phyloP scores from a whole-genome alignment of 2,113 vertebrate species.

The Gallinago paraguaiae region DNA sequence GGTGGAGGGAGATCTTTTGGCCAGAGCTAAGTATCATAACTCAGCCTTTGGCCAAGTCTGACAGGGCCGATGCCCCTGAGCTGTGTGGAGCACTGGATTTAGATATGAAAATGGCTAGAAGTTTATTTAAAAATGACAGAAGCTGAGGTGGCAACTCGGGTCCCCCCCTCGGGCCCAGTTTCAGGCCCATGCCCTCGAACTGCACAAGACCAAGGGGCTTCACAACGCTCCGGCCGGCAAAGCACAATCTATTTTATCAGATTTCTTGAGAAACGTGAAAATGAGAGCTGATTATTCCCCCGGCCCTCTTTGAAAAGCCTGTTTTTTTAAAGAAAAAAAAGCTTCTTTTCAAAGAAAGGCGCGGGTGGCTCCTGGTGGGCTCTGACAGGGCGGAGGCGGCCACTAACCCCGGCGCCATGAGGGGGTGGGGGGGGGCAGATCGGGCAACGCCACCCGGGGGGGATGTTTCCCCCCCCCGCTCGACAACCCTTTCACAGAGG shows the following conservation, averaged over 20 bases:
- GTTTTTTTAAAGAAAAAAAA: too few species aligned
- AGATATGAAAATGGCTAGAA: neutral
- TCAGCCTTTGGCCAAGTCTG: neutral
- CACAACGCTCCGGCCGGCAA: accelerated
- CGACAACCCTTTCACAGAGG: neutral
- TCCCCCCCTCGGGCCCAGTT: neutral
- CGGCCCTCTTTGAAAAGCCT: neutral
- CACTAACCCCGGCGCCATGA: neutral
- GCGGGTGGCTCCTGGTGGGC: neutral
- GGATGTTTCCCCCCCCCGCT: too few species aligned
- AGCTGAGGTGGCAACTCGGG: neutral
- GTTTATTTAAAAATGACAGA: neutral
- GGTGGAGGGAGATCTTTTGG: neutral
- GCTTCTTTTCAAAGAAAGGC: neutral
- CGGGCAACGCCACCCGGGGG: neutral
- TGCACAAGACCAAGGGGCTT: accelerated
- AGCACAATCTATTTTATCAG: accelerated
- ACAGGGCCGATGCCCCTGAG: neutral
- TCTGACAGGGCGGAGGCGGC: neutral
- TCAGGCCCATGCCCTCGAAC: accelerated
- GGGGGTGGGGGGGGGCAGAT: too few species aligned
- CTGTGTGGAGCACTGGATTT: neutral
- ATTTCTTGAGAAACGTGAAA: neutral
- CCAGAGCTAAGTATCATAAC: neutral
- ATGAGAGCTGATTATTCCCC: neutral